Evolutionary conservation across 2,888 invertebrate genomes (phyloP).

Genomic region (Alentia gelatinosa): DNA sequence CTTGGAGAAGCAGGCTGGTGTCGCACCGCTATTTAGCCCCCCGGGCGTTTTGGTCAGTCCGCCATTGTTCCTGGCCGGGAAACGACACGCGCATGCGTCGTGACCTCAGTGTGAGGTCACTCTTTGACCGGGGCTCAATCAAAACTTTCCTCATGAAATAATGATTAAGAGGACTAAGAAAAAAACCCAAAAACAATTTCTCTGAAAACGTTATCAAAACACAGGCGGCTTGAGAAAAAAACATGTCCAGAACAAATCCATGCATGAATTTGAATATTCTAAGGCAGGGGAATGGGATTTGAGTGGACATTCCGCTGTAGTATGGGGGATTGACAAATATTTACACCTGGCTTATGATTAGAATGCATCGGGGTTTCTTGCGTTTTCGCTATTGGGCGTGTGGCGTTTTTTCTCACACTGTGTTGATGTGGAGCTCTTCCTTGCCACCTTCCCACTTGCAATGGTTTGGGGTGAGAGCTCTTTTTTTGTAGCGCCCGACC

Average conservation of each 20-base stretch:
- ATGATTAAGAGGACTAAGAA: background rate
- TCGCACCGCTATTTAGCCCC: background rate
- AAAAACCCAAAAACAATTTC: background rate
- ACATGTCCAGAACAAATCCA: background rate
- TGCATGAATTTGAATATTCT: background rate
- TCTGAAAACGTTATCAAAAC: background rate
- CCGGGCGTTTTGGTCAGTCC: slow-evolving; percentile 7
- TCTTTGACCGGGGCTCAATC: background rate
- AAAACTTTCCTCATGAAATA: background rate
- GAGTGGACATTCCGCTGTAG: too few species aligned
- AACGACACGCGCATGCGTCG: slow-evolving; percentile 12
- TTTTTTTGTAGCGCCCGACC: background rate
- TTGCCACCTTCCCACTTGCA: too few species aligned
- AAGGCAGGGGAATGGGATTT: background rate
- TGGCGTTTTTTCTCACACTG: too few species aligned
- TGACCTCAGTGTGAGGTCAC: slow-evolving; percentile 16
- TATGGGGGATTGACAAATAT: too few species aligned
- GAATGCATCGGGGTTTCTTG: too few species aligned
- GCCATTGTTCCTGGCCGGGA: background rate
- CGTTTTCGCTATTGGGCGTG: too few species aligned
- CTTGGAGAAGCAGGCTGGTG: background rate
- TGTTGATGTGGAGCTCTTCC: too few species aligned
- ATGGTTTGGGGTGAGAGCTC: too few species aligned
- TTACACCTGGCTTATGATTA: too few species aligned
- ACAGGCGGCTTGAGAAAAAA: background rate